Conservation (phyloP, 2,797 vertebrate species). For the Lerista edwardsae region DNA sequence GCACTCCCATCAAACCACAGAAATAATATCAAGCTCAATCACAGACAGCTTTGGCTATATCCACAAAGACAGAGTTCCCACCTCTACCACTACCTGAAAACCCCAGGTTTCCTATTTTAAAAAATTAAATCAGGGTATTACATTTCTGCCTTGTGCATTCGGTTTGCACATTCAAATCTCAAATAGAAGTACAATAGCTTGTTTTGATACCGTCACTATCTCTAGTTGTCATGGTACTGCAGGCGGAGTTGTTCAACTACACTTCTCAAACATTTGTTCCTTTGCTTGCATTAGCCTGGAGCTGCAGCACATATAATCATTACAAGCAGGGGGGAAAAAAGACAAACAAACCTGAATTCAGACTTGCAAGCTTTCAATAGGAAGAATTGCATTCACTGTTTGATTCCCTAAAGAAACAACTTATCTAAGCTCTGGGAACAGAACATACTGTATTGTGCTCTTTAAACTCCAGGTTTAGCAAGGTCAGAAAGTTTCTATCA, state of each 20-base stretch:
- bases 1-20: conserved; percentile 30
- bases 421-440: conserved; percentile 48
- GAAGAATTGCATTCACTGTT: conserved; percentile 38
- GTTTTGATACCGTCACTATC: conserved; percentile 21
- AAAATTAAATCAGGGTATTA: conserved; percentile 21
- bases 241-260: conserved; percentile 48
- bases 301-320: conserved; percentile 31
- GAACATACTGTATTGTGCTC: conserved; percentile 25
- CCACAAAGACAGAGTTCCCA: background rate
- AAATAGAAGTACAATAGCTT: background rate
- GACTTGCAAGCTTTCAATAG: conserved; percentile 27
- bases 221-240: conserved; percentile 37
- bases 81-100: background rate
- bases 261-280: conserved; percentile 31
- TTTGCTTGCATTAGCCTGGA: conserved; percentile 55
- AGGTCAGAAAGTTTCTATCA: conserved; percentile 37
- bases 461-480: conserved; percentile 45
- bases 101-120: conserved; percentile 14
- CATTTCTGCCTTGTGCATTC: conserved; percentile 6
- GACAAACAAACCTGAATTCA: conserved; percentile 30
- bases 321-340: conserved; percentile 37
- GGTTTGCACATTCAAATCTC: conserved; percentile 10
- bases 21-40: conserved; percentile 16
- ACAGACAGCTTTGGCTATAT: background rate
- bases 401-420: conserved; percentile 47